Evolutionary conservation across 2,113 vertebrate genomes (phyloP), one percentile per base, ranked within the genome.

Genomic region (Mesitornis unicolor): DNA sequence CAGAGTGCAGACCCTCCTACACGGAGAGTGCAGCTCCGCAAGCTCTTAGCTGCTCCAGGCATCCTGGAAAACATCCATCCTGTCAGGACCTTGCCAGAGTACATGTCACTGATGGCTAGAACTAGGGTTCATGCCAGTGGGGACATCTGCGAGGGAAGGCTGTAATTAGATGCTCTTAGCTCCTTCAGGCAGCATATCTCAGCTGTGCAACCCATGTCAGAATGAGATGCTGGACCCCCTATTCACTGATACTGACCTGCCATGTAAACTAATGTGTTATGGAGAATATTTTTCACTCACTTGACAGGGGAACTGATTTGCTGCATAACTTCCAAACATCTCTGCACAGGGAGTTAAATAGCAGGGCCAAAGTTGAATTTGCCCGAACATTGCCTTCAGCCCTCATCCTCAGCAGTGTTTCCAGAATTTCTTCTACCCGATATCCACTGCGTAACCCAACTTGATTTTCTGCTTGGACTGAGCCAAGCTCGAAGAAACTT

Each of bases 101-200:
- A 83, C 31, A 1, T 48, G 22, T 84, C 83, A 67, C 54, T 35
- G n/a, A 33, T 47, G 64, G 75, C 60, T 83, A 8, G 86, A 86
- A 43, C 45, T 50, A 42, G 35, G 35, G 76, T 51, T 94, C 54
- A 13, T 63, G 86, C 80, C 92, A 95, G 60, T 21, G 42, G 42
- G 54, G 84, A 94, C 85, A 89, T 86, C 83, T 93, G 94, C 65
- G 79, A 88, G 26, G 35, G 47, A 86, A 86, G 45, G 45, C 79
- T 86, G 45, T 83, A 73, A 93, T 83, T 90, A 91, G 45, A 61
- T 19, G 16, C 48, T 59, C 26, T 56, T 17, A 76, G 81, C 59
- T 96, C 22, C 54, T 59, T 38, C 33, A 74, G 83, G 50, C 92
- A 90, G 45, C 2, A 2, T 57, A 8, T 74, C 71, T 80, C 88